A percentile compares a stretch with the other conserved stretches of the same genome.
phyloP scores from a whole-genome alignment of 2,888 invertebrate species.

The Agrenia bidenticulata region DNA sequence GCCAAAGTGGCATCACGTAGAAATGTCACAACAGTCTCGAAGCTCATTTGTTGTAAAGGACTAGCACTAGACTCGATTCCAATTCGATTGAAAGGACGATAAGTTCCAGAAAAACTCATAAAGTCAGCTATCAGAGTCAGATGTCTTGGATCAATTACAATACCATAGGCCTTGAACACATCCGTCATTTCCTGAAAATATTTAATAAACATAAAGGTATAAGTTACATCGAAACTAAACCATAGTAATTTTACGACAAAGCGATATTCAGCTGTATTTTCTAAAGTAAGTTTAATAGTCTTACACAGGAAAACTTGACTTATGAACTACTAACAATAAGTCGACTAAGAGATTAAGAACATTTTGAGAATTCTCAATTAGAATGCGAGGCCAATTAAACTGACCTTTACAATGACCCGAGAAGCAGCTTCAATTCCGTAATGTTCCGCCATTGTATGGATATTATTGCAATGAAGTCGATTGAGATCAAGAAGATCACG shows the following conservation, averaged over 20 bases:
- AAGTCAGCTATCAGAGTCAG: constrained; percentile 91
- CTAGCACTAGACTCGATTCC: constrained; percentile 90
- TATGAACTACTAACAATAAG: no score
- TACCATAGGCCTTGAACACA: constrained; percentile 97
- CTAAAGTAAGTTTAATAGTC: no score
- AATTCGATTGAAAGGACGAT: constrained; percentile 83
- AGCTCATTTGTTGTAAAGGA: constrained; percentile 96
- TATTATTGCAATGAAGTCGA: constrained; percentile 86
- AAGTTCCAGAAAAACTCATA: constrained; percentile 92
- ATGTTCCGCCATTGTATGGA: constrained; percentile 82
- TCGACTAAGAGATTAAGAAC: no score
- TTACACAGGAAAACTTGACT: no score
- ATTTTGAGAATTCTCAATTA: no score
- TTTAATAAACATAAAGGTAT: background rate
- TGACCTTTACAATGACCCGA: constrained; percentile 78
- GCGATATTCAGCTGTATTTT: no score
- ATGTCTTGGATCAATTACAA: constrained; percentile 91
- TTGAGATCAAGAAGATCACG: constrained; percentile 75
- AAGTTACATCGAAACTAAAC: background rate
- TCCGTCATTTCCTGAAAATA: constrained; percentile 76
- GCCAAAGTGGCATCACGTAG: constrained; percentile 72
- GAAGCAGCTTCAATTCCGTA: constrained; percentile 97
- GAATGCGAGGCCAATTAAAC: no score
- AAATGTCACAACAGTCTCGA: constrained; percentile 88
- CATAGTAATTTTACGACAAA: no score